Conservation (phyloP, 2,113 vertebrate species). For the Myotis davidii region DNA sequence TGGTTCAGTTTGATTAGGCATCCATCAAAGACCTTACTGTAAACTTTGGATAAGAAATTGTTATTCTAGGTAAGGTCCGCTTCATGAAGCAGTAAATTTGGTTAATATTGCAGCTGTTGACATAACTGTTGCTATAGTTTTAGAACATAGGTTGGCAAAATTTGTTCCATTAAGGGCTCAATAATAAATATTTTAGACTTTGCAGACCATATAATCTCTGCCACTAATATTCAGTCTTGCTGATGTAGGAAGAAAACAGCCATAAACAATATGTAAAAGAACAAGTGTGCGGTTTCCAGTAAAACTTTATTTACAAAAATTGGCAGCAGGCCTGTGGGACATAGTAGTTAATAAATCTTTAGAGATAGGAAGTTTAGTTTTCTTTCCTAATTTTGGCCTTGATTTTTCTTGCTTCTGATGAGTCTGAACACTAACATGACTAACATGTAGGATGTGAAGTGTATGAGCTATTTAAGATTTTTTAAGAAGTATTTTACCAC, state of each 20-base stretch:
- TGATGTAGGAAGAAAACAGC: neutral
- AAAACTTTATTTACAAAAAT: neutral
- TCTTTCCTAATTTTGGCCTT: neutral
- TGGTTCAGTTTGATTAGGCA: neutral
- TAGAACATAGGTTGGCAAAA: neutral
- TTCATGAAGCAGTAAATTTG: neutral
- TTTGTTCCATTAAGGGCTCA: neutral
- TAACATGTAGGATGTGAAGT: neutral
- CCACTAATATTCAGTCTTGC: neutral
- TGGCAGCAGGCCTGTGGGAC: neutral
- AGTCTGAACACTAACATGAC: neutral
- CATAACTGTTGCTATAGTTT: neutral
- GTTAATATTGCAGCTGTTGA: neutral
- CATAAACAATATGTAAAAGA: neutral
- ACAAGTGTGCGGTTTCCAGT: neutral
- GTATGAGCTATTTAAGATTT: conserved; percentile 26
- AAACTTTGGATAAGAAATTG: neutral
- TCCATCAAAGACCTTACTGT: neutral
- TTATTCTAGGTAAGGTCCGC: neutral
- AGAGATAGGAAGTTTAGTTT: neutral
- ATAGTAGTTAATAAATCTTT: neutral
- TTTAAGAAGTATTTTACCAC: neutral
- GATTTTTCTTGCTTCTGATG: conserved; percentile 38
- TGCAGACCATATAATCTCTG: neutral
- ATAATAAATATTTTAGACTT: conserved; percentile 7